Evolutionary conservation across 2,797 vertebrate genomes (phyloP).

Genomic region (Etheostoma nigrum): DNA sequence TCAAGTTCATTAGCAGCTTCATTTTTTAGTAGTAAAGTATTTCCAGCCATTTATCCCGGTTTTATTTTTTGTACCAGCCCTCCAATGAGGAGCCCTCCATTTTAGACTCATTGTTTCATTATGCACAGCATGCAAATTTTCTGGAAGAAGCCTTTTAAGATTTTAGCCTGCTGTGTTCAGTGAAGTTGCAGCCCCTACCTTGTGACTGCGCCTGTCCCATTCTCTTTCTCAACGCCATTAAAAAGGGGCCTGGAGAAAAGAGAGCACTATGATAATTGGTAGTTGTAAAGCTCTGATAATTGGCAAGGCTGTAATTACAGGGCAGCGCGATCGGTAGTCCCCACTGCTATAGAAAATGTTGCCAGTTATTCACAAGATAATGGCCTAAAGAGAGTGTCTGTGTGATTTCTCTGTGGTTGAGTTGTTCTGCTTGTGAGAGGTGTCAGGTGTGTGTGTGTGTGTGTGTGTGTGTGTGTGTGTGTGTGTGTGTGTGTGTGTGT

Average conservation of each 20-base stretch:
- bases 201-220: slow-evolving; percentile 40
- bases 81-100: slow-evolving; percentile 18
- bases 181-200: slow-evolving; percentile 46
- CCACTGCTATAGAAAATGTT: slow-evolving; percentile 45
- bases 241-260: slow-evolving; percentile 63
- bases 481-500: slow-evolving; percentile 24
- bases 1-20: slow-evolving; percentile 23
- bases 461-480: slow-evolving; percentile 30
- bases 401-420: slow-evolving; percentile 37
- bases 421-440: slow-evolving; percentile 26
- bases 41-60: background rate
- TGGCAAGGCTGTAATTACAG: slow-evolving; percentile 76
- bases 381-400: slow-evolving; percentile 49
- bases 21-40: slow-evolving; percentile 15
- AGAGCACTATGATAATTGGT: slow-evolving; percentile 73
- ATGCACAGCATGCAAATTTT: slow-evolving; percentile 53
- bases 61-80: slow-evolving; percentile 1
- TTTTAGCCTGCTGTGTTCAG: slow-evolving; percentile 41
- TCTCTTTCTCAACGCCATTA: slow-evolving; percentile 58
- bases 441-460: slow-evolving; percentile 29
- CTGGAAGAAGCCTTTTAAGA: slow-evolving; percentile 31
- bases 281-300: slow-evolving; percentile 80
- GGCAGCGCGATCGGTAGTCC: slow-evolving; percentile 58
- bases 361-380: slow-evolving; percentile 74
- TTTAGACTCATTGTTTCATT: slow-evolving; percentile 54